Evolutionary conservation across 2,888 invertebrate genomes (phyloP), one percentile per base, ranked within the genome.

Genomic region (Drosophila macrospina): DNA sequence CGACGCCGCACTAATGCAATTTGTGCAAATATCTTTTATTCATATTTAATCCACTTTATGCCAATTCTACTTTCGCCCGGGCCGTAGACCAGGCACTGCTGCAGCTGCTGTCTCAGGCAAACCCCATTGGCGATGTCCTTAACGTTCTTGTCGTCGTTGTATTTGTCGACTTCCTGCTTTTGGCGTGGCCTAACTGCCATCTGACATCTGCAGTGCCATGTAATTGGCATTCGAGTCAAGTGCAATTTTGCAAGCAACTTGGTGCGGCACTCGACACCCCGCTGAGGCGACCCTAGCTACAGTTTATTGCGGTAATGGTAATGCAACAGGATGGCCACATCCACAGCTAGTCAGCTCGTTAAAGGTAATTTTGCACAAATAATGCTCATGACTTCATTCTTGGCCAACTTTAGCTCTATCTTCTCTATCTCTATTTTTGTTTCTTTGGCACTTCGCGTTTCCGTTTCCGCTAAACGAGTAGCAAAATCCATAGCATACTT

Each of bases 251-350:
- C 73, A 57, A 65, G 76, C 73, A 85, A 79, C 77, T 80, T 72
- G 69, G 28, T 68, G 63, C 39, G 48, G 64, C 56, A 63, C 76
- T 73, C 71, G 65, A 68, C 66, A 60, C 59, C 55, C 55, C 62
- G 62, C 62, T 48, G 52, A 37, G 68, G 39, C 36, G 26, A 39
- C 24, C 26, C 39, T 36, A 59, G 63, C 71, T 65, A 74, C 78
- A 86, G 83, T 83, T 83, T 88, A 83, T 88, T 88, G 88, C 88
- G 83, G 83, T 86, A 88, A 83, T 83, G 88, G 87, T 85, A 85
- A 84, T 82, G 87, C 82, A 81, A 87, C 82, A 81, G 86, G 84
- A 81, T 76, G 69, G 79, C 69, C 70, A 59, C 20, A 34, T 36
- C 26, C 10, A 26, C 52, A 74, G 81, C 88, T 84, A 82, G 83